A percentile compares a stretch with the other conserved stretches of the same genome.
Evolutionary conservation across 2,797 vertebrate species (phyloP).

Genomic region (Acomys russatus): DNA sequence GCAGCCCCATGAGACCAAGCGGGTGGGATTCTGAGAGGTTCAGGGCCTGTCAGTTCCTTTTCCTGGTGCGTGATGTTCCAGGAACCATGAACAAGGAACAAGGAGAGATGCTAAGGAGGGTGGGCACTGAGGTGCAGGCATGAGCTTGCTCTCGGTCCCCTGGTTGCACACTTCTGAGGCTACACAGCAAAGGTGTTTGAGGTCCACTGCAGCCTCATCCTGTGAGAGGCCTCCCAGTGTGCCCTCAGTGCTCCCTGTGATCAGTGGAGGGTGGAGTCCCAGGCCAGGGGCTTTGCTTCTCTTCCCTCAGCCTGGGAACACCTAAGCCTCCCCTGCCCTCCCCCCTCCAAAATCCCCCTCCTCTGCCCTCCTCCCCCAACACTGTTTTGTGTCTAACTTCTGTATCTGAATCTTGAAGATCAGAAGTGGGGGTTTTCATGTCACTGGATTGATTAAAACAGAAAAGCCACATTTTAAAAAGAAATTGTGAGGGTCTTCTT

Average conservation of each 20-base stretch:
- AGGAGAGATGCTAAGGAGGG: not conserved
- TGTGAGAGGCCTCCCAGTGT: not conserved
- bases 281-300: fast-evolving
- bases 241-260: not conserved
- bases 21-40: too few relatives aligned
- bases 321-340: not conserved
- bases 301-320: not conserved
- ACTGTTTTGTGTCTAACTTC: not conserved
- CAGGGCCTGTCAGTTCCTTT: not conserved
- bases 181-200: fast-evolving
- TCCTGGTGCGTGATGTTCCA: too few relatives aligned
- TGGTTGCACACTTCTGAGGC: not conserved
- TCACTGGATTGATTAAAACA: not conserved
- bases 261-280: too few relatives aligned
- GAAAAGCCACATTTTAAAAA: not conserved
- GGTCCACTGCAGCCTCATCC: too few relatives aligned
- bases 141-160: fast-evolving
- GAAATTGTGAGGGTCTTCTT: not conserved
- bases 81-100: not conserved
- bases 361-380: not conserved
- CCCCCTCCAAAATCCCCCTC: too few relatives aligned
- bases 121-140: fast-evolving
- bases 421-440: not conserved
- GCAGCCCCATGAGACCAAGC: too few relatives aligned
- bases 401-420: not conserved